These are phyloP conservation scores for Menidia beryllina DNA, from an alignment of 2,113 vertebrate genomes.

Conservation along the genomic window DNA sequence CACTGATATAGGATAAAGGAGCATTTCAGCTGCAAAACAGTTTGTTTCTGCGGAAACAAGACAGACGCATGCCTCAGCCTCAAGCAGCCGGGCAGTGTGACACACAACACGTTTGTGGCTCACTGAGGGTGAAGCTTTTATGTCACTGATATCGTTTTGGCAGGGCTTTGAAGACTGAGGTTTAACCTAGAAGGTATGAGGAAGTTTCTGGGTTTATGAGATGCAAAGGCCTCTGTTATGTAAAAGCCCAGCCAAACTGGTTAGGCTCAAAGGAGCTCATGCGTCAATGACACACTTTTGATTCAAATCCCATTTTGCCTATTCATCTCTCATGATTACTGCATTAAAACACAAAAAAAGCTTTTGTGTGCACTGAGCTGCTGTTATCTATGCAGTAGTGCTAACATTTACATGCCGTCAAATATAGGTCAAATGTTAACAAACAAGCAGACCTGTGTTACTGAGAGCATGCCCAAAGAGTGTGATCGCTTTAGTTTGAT, in stretches of 20 bases:
- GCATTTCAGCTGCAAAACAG: background rate
- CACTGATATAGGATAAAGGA: slow-evolving; percentile 3
- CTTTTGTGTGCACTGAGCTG: background rate
- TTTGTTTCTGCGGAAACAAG: slow-evolving; percentile 1
- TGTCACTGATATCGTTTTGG: background rate
- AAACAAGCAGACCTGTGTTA: background rate
- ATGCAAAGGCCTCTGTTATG: slow-evolving; percentile 16
- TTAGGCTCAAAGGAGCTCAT: slow-evolving; percentile 10
- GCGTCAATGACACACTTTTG: background rate
- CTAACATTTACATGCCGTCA: background rate
- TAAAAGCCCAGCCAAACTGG: background rate
- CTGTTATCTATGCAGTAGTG: background rate
- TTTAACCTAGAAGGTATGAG: background rate
- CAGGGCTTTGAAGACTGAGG: background rate
- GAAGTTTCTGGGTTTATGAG: slow-evolving; percentile 1
- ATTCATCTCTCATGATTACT: background rate
- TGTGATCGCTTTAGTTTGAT: background rate
- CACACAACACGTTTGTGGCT: background rate
- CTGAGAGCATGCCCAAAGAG: no score
- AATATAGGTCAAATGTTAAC: background rate
- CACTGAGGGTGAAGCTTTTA: background rate
- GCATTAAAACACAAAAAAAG: background rate
- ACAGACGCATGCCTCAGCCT: background rate
- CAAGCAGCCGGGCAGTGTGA: background rate
- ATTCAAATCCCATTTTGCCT: slow-evolving; percentile 38